These are phyloP conservation scores for Campoplex nolae DNA, from an alignment of 2,888 invertebrate species.

Conservation along the genomic window DNA sequence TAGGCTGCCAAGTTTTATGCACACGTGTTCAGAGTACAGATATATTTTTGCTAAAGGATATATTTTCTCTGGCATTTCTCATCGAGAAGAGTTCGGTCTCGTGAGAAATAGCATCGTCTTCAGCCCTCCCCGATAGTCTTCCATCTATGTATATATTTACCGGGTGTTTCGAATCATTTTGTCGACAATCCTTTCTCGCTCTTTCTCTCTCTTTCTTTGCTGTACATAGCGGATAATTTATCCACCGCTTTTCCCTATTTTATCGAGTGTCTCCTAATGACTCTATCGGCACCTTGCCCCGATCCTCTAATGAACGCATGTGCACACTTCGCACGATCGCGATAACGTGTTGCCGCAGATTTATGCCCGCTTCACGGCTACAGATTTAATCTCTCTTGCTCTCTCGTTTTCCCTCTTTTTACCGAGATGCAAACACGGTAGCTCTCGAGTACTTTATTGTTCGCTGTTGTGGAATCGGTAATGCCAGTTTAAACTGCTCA, in stretches of 20 bases:
- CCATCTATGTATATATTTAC: conserved; percentile 30
- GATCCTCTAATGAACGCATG: conserved; percentile 69
- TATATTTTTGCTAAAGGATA: conserved; percentile 57
- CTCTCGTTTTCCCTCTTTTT: conserved; percentile 32
- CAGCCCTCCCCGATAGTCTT: conserved; percentile 6
- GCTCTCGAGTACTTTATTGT: conserved; percentile 54
- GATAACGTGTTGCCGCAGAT: conserved; percentile 71
- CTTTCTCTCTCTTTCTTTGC: background rate
- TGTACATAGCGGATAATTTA: conserved; percentile 66
- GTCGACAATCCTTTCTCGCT: conserved; percentile 59
- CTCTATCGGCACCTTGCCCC: conserved; percentile 73
- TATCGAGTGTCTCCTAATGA: conserved; percentile 77
- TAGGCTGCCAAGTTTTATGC: conserved; percentile 71
- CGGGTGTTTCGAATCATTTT: conserved; percentile 50
- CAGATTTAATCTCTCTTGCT: conserved; percentile 59
- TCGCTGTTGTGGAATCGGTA: conserved; percentile 53
- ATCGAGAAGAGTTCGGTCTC: conserved; percentile 39
- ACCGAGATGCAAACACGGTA: conserved; percentile 45
- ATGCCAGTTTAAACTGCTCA: conserved; percentile 37
- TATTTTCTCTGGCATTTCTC: conserved; percentile 45
- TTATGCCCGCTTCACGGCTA: conserved; percentile 72
- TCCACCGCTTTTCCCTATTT: conserved; percentile 71
- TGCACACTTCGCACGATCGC: conserved; percentile 71
- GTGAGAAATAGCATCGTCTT: conserved; percentile 50
- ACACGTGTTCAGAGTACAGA: conserved; percentile 74